phyloP scores from a whole-genome alignment of 1,140 invertebrate species.

The Eueides isabella region DNA sequence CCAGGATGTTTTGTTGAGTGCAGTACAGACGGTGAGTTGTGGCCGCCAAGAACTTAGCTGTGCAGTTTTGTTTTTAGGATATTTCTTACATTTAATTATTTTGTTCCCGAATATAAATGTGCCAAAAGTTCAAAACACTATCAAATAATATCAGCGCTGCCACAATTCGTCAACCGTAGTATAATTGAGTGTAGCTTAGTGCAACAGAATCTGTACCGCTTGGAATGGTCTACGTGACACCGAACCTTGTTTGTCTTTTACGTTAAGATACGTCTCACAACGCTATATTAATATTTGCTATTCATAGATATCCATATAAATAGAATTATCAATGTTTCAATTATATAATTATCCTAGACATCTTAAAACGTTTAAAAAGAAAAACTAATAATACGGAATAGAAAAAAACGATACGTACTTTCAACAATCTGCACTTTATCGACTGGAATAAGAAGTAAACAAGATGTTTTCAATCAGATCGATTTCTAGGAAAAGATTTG shows the following conservation, averaged over 20 bases:
- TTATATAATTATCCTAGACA: neutral
- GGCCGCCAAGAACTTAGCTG: too few relatives aligned
- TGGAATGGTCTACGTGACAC: neutral
- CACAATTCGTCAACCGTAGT: too few relatives aligned
- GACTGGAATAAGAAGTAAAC: constrained; percentile 15
- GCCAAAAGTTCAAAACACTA: too few relatives aligned
- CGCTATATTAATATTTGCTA: neutral
- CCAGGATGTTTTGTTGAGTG: neutral
- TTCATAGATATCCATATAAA: neutral
- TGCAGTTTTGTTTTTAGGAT: too few relatives aligned
- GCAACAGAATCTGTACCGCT: neutral
- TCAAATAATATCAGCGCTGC: too few relatives aligned
- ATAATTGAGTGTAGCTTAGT: neutral
- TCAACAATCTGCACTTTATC: constrained; percentile 19
- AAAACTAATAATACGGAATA: neutral
- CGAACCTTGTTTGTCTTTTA: neutral
- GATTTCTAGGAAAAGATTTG: neutral
- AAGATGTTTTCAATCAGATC: neutral
- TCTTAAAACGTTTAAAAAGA: neutral
- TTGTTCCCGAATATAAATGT: too few relatives aligned
- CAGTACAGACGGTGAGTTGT: too few relatives aligned
- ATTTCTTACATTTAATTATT: too few relatives aligned
- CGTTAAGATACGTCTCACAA: neutral
- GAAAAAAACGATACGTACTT: neutral
- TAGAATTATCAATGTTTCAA: neutral